Evolutionary conservation across 1,140 invertebrate species (phyloP).

Genomic region (Drosophila varians): DNA sequence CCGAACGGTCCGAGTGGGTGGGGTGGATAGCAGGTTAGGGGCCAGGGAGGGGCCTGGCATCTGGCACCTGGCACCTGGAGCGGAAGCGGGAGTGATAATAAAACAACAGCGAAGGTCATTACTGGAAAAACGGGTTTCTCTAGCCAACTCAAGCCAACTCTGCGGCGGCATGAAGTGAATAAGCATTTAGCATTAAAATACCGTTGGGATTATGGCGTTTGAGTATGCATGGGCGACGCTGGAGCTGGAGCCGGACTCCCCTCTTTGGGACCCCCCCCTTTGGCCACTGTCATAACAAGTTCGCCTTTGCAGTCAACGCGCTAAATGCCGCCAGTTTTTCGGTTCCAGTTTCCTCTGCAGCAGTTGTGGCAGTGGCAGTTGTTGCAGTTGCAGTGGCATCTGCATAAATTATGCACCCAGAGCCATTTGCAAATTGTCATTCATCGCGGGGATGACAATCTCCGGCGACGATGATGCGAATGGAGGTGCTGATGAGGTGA

Average conservation of each 20-base stretch:
- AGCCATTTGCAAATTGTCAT: conserved; percentile 79
- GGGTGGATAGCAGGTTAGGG: neutral
- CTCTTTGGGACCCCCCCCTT: neutral
- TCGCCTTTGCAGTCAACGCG: conserved; percentile 63
- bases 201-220: conserved; percentile 77
- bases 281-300: conserved; percentile 39
- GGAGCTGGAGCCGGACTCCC: neutral
- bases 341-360: conserved; percentile 22
- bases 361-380: conserved; percentile 25
- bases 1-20: no score
- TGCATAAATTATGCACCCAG: conserved; percentile 75
- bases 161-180: conserved; percentile 61
- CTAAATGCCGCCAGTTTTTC: conserved; percentile 61
- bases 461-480: conserved; percentile 18
- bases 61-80: conserved; percentile 11
- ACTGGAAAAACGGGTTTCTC: conserved; percentile 78
- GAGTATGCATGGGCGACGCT: conserved; percentile 72
- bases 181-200: conserved; percentile 81
- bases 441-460: conserved; percentile 35
- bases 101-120: conserved; percentile 79
- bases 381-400: conserved; percentile 53
- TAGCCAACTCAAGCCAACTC: conserved; percentile 15
- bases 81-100: conserved; percentile 51
- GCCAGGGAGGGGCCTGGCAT: no score
- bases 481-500: conserved; percentile 11